Evolutionary conservation across 2,797 vertebrate species (phyloP), one percentile per base, ranked within the genome.

Genomic region (Sparus aurata): DNA sequence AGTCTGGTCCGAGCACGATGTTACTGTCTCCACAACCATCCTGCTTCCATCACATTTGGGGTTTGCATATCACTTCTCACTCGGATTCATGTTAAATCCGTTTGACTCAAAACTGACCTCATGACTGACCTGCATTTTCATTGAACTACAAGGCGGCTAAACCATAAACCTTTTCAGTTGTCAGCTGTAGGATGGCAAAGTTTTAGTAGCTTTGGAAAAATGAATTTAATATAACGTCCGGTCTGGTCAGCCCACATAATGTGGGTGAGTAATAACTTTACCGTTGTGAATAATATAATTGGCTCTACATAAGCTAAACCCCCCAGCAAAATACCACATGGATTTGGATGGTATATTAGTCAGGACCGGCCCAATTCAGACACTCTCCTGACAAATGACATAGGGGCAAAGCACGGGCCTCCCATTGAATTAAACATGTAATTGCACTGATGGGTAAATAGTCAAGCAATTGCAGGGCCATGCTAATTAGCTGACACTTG

Each of bases 361-460:
- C 22, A 58, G 50, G 63, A 75, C 73, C 46, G 22, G 13, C 22
- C 62, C 17, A 64, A 50, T 69, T 76, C 64, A 69, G 77, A 43
- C 58, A 64, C 30, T 59, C 72, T 71, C 67, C 62, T 73, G 63
- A 78, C 70, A 79, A 83, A 86, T 75, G 50, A 80, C 78, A 84
- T n/a, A 0, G 63, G 61, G 70, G 41, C 61, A 71, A 69, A 77
- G 18, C 11, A 61, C 73, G 60, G 68, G 46, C 23, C 70, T 78
- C 65, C 64, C 78, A 75, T 65, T 91, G 79, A 91, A 92, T 92
- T 84, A 93, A 91, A 89, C 84, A 88, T 91, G 75, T 87, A 87
- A 86, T 91, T 89, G 64, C 75, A 73, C 30, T 71, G 68, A 86
- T 80, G 72, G 75, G 81, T 90, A 89, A 91, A 91, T 85, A 88